Percentiles rank a stretch among this genome's conserved stretches.
phyloP scores from a whole-genome alignment of 2,797 vertebrate genomes.

The Brachyrhaphis roseni region DNA sequence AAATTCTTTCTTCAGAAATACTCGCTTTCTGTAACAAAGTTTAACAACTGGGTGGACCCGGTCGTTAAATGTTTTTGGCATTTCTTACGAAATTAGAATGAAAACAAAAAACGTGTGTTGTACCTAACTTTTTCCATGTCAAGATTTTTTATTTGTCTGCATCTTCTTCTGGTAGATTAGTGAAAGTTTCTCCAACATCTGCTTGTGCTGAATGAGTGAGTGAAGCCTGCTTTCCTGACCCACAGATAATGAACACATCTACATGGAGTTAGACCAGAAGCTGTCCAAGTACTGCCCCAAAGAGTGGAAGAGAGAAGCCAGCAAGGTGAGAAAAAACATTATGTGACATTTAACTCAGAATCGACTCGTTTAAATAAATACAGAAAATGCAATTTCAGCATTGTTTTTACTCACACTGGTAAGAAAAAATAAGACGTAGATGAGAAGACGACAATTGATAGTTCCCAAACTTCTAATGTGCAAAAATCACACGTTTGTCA shows the following conservation, averaged over 20 bases:
- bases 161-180: background rate
- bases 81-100: background rate
- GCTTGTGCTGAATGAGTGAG: background rate
- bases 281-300: constrained; percentile 99
- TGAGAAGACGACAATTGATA: background rate
- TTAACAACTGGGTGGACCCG: background rate
- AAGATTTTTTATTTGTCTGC: background rate
- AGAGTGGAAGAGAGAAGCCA: constrained; percentile 98
- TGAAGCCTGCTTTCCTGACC: constrained; percentile 40
- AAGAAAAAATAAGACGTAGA: background rate
- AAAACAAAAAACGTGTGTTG: background rate
- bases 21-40: background rate
- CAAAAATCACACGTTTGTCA: background rate
- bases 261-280: constrained; percentile 97
- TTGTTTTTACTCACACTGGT: background rate
- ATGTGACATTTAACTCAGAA: background rate
- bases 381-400: background rate
- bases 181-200: background rate
- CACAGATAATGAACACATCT: constrained; percentile 97
- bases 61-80: background rate
- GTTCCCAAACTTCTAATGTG: background rate
- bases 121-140: background rate
- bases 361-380: background rate
- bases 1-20: background rate
- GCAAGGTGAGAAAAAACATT: constrained; percentile 86